Evolutionary conservation across 2,888 invertebrate species (phyloP).

Genomic region (Sphecodes monilicornis): DNA sequence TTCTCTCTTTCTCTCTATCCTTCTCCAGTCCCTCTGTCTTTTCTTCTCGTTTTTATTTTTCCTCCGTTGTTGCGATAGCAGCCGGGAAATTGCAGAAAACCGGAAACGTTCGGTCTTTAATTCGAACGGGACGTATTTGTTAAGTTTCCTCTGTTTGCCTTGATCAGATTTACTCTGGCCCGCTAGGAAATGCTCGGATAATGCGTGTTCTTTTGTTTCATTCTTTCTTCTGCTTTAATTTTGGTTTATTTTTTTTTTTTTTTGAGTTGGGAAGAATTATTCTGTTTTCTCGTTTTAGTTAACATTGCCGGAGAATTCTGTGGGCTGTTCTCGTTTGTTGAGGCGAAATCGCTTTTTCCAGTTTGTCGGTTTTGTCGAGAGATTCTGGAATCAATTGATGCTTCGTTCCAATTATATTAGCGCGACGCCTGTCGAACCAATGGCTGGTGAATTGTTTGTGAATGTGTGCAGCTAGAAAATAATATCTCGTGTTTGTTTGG

Average conservation of each 20-base stretch:
- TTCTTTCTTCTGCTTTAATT: background rate
- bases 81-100: slow-evolving; percentile 7
- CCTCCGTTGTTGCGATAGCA: background rate
- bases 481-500: background rate
- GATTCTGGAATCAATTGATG: background rate
- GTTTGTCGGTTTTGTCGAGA: background rate
- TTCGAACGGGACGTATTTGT: slow-evolving; percentile 29
- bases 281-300: background rate
- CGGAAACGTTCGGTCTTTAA: slow-evolving; percentile 19
- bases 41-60: background rate
- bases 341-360: background rate
- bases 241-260: background rate
- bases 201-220: background rate
- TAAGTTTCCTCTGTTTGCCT: slow-evolving; percentile 6
- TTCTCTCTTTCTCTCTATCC: background rate
- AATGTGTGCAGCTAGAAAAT: background rate
- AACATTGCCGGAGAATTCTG: background rate
- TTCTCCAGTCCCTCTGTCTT: background rate
- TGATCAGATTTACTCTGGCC: background rate
- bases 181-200: background rate
- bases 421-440: background rate
- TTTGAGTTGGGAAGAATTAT: background rate
- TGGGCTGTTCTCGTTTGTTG: background rate
- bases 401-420: background rate
- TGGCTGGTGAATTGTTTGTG: background rate